Evolutionary conservation across 23 tunicate species (phyloP).

Genomic region (Trididemnum clinides): DNA sequence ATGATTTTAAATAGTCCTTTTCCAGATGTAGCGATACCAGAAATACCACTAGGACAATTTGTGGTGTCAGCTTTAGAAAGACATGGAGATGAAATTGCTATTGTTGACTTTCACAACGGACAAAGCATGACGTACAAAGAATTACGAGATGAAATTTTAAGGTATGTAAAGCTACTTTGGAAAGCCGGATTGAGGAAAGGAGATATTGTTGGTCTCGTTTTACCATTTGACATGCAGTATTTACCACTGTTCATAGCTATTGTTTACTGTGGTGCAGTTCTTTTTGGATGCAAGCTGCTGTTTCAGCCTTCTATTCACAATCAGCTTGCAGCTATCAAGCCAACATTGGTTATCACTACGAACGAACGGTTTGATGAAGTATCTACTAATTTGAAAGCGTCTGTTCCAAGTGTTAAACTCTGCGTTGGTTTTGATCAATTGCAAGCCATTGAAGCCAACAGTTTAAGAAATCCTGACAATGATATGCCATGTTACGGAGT

Average conservation of each 20-base stretch:
- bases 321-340: slow-evolving; percentile 6
- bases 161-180: neutral
- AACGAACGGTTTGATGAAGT: neutral
- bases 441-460: neutral
- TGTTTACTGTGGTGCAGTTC: neutral
- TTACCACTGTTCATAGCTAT: neutral
- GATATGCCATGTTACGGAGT: slow-evolving; percentile 25
- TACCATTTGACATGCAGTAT: slow-evolving; percentile 15
- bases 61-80: slow-evolving; percentile 13
- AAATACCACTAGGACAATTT: slow-evolving; percentile 26
- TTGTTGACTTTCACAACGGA: slow-evolving; percentile 18
- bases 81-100: slow-evolving; percentile 34
- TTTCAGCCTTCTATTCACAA: neutral
- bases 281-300: neutral
- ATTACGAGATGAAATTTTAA: neutral
- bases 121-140: neutral
- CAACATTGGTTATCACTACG: slow-evolving; percentile 2
- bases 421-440: slow-evolving; percentile 12
- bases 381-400: neutral
- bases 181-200: slow-evolving; percentile 7
- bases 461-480: neutral
- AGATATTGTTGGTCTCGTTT: neutral
- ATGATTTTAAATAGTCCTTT: slow-evolving; percentile 43
- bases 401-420: neutral
- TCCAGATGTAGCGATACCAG: slow-evolving; percentile 49